A percentile compares a stretch with the other conserved stretches of the same genome.
Evolutionary conservation across 2,797 vertebrate species (phyloP).

Genomic region (Tapera naevia): DNA sequence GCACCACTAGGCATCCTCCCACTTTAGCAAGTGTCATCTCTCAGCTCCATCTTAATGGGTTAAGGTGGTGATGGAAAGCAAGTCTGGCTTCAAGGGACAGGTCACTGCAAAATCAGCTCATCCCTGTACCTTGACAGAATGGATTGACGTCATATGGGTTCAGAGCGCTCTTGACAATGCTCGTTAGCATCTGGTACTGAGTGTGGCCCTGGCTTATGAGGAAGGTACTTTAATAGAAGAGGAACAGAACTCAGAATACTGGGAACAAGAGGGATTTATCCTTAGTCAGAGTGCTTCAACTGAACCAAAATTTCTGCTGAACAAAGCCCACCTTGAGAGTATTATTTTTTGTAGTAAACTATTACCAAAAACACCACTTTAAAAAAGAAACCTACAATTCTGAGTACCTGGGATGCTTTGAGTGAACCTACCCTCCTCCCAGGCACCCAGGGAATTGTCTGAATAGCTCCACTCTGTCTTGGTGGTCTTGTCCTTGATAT

Average conservation of each 20-base stretch:
- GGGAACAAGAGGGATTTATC: background rate
- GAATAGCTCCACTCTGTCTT: conserved; percentile 29
- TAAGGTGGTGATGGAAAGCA: background rate
- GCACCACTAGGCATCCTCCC: background rate
- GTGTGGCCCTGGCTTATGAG: background rate
- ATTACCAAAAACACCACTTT: background rate
- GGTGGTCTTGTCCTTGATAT: background rate
- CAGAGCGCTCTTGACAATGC: background rate
- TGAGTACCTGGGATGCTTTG: background rate
- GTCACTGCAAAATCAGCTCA: background rate
- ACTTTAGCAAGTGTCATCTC: background rate
- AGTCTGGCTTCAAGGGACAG: background rate
- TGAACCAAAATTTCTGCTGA: background rate
- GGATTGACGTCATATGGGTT: fast-evolving
- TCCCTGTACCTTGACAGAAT: background rate
- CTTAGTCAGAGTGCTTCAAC: background rate
- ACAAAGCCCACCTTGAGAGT: background rate
- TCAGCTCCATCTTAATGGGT: background rate
- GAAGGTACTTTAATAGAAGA: background rate
- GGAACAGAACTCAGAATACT: background rate
- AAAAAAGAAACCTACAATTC: background rate
- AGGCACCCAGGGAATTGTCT: background rate
- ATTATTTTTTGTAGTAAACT: background rate
- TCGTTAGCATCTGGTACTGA: background rate
- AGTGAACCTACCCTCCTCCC: background rate